phyloP scores from a whole-genome alignment of 37 sponge, comb jelly and placozoan genomes.

The Cliona cf. orientalis region DNA sequence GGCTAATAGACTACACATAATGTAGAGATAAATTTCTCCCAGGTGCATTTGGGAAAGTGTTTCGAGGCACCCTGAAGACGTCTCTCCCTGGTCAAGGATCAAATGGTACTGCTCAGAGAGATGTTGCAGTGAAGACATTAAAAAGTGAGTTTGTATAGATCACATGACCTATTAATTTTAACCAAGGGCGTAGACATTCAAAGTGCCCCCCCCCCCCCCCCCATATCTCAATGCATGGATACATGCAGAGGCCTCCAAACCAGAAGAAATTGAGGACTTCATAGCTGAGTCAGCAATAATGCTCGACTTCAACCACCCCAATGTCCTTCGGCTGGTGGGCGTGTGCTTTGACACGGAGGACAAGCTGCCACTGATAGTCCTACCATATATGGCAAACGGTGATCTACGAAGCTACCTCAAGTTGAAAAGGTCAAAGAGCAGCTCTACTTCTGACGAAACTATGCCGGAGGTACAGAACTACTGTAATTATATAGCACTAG shows the following conservation, averaged over 20 bases:
- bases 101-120: not conserved
- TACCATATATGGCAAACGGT: constrained; percentile 54
- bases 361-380: constrained; percentile 27
- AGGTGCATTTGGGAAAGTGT: constrained; percentile 4
- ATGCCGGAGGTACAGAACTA: constrained; percentile 5
- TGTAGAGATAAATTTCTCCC: too few relatives aligned
- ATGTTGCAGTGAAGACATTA: constrained; percentile 23
- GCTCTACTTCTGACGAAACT: too few relatives aligned
- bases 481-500: not conserved
- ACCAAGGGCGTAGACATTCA: not conserved
- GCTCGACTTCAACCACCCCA: constrained; percentile 46
- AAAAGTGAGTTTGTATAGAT: constrained; percentile 12
- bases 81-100: not conserved
- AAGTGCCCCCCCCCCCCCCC: not conserved
- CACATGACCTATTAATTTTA: not conserved
- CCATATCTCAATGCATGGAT: not conserved
- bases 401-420: constrained; percentile 44
- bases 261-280: constrained; percentile 42
- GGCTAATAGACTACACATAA: too few relatives aligned
- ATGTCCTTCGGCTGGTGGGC: constrained; percentile 47
- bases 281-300: constrained; percentile 36
- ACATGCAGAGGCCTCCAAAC: not conserved
- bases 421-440: not conserved
- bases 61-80: not conserved
- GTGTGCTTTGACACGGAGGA: constrained; percentile 60